Conservation (phyloP, 53 echinoderm and acorn worm genomes). For the Stichopus horrens region DNA sequence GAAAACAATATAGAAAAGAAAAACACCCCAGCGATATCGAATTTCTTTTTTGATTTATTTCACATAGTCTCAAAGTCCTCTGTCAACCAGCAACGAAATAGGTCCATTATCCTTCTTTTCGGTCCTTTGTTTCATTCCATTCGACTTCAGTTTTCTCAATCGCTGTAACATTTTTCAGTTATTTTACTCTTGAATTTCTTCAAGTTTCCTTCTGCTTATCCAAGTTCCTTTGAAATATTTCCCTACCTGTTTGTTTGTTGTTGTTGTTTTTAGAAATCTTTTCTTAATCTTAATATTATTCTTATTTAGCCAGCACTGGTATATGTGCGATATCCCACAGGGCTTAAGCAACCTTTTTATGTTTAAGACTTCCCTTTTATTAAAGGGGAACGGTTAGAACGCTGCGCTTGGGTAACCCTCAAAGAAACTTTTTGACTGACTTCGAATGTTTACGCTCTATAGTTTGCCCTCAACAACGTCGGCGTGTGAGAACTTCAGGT, state of each 20-base stretch:
- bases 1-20: not conserved
- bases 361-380: conserved; percentile 42
- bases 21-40: not conserved
- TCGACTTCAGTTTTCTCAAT: not conserved
- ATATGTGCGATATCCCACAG: conserved; percentile 37
- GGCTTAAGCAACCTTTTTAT: conserved; percentile 21
- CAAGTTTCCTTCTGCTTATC: not conserved
- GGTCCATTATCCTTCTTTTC: conserved; percentile 14
- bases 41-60: conserved; percentile 23
- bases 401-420: conserved; percentile 33
- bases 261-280: conserved; percentile 5
- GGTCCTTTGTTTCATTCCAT: conserved; percentile 9
- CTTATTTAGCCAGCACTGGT: conserved; percentile 27
- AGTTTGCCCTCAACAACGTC: conserved; percentile 30
- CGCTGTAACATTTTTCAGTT: not conserved
- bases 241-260: not conserved
- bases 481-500: conserved; percentile 57
- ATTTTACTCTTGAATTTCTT: too few species aligned
- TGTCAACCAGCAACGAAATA: not conserved
- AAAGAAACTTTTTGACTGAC: conserved; percentile 6
- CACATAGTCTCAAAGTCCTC: conserved; percentile 30
- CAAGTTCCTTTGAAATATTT: conserved; percentile 27
- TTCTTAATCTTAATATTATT: conserved; percentile 1
- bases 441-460: conserved; percentile 40
- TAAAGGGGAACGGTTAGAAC: conserved; percentile 31